These are phyloP conservation scores for Paramuricea clavata DNA, from an alignment of 92 coral and sea anemone genomes.

Conservation along the genomic window DNA sequence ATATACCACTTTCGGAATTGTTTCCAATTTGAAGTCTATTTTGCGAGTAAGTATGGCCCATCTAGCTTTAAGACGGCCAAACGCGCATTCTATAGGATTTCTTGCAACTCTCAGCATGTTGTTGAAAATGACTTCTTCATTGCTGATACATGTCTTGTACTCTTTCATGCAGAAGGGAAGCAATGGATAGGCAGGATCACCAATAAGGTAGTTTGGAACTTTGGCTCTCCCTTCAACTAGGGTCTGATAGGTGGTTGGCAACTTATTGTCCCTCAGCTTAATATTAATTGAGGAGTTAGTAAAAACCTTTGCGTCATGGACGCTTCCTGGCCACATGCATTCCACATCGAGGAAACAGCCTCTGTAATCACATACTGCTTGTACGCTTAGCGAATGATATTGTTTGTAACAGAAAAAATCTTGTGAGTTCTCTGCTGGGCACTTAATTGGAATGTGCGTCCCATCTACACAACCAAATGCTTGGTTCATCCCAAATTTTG, in stretches of 20 bases:
- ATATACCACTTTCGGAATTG: not conserved
- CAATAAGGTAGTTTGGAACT: constrained; percentile 1
- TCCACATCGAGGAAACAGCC: constrained; percentile 4
- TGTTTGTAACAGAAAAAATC: constrained; percentile 21
- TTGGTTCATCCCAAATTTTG: constrained; percentile 21
- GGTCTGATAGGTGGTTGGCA: too few species aligned
- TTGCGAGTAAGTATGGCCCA: constrained; percentile 63
- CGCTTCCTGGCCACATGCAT: constrained; percentile 17
- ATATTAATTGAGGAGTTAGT: not conserved
- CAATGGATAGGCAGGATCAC: constrained; percentile 2
- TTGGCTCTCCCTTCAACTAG: not conserved
- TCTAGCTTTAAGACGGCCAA: not conserved
- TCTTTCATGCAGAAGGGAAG: constrained; percentile 68
- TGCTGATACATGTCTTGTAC: constrained; percentile 51
- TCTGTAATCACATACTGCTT: constrained; percentile 26
- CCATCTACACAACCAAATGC: constrained; percentile 28
- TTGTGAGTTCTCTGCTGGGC: constrained; percentile 16
- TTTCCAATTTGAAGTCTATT: constrained; percentile 42
- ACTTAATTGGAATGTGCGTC: constrained; percentile 23
- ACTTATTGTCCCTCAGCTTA: too few species aligned
- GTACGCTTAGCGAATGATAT: constrained; percentile 10
- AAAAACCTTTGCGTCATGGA: constrained; percentile 30
- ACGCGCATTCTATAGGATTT: too few species aligned
- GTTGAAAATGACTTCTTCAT: constrained; percentile 60
- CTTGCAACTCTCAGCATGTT: not conserved